phyloP scores from a whole-genome alignment of 2,113 vertebrate species.

The Gymnorhina tibicen region DNA sequence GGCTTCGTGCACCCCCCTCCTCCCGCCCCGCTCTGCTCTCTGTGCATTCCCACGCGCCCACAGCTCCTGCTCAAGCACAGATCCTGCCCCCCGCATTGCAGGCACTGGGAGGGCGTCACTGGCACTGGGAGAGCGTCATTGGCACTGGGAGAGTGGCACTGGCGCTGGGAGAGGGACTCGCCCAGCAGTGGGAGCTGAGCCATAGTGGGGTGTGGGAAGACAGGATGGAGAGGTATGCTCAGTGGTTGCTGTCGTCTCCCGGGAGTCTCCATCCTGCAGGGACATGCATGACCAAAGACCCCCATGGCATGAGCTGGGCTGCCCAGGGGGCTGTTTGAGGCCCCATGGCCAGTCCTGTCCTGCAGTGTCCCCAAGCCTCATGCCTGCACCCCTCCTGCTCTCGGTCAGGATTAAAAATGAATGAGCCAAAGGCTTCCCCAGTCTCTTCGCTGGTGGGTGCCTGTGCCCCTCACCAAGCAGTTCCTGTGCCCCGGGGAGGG shows the following conservation, averaged over 20 bases:
- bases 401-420: background rate
- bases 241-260: accelerated
- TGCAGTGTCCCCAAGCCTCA: background rate
- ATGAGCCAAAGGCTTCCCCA: background rate
- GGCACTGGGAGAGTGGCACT: background rate
- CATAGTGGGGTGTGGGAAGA: accelerated
- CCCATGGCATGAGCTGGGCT: background rate
- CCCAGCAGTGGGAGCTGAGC: background rate
- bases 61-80: background rate
- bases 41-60: background rate
- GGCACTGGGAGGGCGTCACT: background rate
- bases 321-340: background rate
- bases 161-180: background rate
- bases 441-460: background rate
- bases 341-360: accelerated
- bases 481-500: background rate
- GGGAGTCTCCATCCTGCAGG: background rate
- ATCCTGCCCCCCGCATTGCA: background rate
- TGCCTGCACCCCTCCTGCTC: background rate
- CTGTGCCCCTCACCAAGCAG: background rate
- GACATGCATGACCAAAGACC: background rate
- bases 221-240: background rate
- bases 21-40: background rate
- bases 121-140: background rate
- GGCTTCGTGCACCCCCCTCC: background rate